Conservation (phyloP, 2,113 vertebrate species). For the Stigmatopora nigra region DNA sequence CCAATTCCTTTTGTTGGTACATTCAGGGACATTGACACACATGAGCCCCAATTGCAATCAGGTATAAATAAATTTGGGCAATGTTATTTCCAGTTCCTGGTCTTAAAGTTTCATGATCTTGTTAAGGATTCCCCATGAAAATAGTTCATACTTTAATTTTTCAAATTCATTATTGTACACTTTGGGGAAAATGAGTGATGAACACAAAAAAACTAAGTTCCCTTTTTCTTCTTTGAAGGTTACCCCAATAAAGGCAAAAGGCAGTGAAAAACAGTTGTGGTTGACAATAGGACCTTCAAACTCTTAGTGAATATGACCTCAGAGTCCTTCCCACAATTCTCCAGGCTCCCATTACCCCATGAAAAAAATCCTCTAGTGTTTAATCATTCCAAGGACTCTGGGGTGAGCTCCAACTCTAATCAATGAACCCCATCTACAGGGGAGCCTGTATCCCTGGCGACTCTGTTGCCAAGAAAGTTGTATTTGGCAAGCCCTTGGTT, state of each 20-base stretch:
- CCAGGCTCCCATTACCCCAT: constrained; percentile 34
- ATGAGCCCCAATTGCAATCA: background rate
- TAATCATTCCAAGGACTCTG: constrained; percentile 65
- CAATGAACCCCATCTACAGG: constrained; percentile 63
- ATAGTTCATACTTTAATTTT: background rate
- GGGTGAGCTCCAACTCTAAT: constrained; percentile 61
- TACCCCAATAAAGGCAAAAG: constrained; percentile 51
- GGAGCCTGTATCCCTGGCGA: constrained; percentile 55
- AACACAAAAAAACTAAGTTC: constrained; percentile 1
- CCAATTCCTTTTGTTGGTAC: background rate
- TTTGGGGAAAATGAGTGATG: background rate
- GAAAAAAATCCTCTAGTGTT: constrained; percentile 54
- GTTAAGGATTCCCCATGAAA: background rate
- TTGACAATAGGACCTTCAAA: constrained; percentile 43
- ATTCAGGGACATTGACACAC: background rate
- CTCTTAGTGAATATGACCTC: constrained; percentile 59
- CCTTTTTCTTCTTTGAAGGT: constrained; percentile 19
- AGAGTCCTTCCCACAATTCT: constrained; percentile 53
- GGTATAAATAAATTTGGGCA: background rate
- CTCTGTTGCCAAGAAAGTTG: constrained; percentile 59
- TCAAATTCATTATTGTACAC: too few species aligned
- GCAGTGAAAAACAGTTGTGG: constrained; percentile 39
- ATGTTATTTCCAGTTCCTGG: background rate
- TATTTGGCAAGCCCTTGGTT: constrained; percentile 56
- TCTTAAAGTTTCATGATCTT: background rate